A percentile compares a stretch with the other conserved stretches of the same genome.
Conservation (phyloP, 2,888 invertebrate genomes). For the Periphyllus acericola region DNA sequence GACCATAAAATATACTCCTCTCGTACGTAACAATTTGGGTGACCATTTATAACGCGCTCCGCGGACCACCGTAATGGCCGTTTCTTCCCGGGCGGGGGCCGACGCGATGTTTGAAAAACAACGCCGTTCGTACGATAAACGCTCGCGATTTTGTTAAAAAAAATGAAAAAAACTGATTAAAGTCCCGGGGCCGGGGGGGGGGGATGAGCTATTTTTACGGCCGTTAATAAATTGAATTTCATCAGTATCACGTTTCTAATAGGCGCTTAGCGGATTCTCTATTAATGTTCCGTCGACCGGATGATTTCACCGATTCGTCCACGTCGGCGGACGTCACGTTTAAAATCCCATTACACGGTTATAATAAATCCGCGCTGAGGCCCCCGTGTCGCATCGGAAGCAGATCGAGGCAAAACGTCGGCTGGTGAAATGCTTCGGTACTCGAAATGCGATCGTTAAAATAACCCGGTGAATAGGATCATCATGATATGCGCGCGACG, state of each 20-base stretch:
- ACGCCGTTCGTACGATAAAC: background rate
- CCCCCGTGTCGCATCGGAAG: background rate
- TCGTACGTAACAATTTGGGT: background rate
- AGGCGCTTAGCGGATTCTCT: background rate
- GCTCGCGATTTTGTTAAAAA: background rate
- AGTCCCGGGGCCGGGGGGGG: background rate
- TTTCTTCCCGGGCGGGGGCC: background rate
- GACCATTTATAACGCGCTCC: background rate
- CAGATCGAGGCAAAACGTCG: background rate
- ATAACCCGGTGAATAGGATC: background rate
- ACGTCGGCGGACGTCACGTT: background rate
- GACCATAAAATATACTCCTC: background rate
- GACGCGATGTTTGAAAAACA: background rate
- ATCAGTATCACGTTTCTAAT: background rate
- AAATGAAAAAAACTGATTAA: conserved; percentile 10
- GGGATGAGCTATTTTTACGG: too few relatives aligned
- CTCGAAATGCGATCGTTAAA: background rate
- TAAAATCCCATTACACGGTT: conserved; percentile 14
- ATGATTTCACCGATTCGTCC: conserved; percentile 21
- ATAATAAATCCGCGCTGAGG: background rate
- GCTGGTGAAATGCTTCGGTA: background rate
- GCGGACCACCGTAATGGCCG: background rate
- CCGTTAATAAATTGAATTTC: conserved; percentile 17
- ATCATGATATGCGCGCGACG: background rate
- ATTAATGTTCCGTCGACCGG: background rate